Evolutionary conservation across 2,113 vertebrate genomes (phyloP), one percentile per base, ranked within the genome.

Genomic region (Orycteropus afer): DNA sequence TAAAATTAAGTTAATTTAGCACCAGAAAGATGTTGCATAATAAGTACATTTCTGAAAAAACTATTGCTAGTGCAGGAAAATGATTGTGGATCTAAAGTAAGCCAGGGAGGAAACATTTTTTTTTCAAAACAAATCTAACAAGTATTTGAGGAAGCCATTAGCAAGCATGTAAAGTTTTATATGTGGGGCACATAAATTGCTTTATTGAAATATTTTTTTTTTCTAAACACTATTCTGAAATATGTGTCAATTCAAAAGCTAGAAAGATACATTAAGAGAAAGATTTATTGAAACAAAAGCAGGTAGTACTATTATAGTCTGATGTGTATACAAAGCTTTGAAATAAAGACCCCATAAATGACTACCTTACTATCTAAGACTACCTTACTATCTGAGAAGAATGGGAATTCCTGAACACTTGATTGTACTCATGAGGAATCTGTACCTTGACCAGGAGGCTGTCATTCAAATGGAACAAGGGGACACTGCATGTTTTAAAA

Each of bases 51-150:
- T 86, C 37, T 74, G 87, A 37, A 61, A 90, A 80, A 80, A 11
- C 4, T 12, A 22, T 7, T 65, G 18, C 25, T 77, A 65, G 3
- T 63, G 88, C 34, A 73, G 84, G 82, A 94, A 27, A 91, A 93
- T 81, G 77, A 71, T 11, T 37, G 59, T 3, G 61, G 34, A 61
- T 32, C 13, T 94, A 94, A 95, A 92, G 87, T 71, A 90, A 76
- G 18, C 69, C 63, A 95, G 78, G 74, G 22, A 65, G 79, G 34
- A 27, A 88, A 86, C 3, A 65, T 27, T 82, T 0, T 34, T 87
- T 89, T 95, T 93, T 83, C 51, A 81, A 95, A 87, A 86, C 27
- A n/a, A 94, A 22, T 74, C 86, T 90, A 93, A 57, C 34, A 93
- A 45, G 40, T 73, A 37, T 83, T 74, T n/a, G 59, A 95, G 42